Conservation (phyloP, 2,797 vertebrate species). For the Kryptopterus vitreolus region DNA sequence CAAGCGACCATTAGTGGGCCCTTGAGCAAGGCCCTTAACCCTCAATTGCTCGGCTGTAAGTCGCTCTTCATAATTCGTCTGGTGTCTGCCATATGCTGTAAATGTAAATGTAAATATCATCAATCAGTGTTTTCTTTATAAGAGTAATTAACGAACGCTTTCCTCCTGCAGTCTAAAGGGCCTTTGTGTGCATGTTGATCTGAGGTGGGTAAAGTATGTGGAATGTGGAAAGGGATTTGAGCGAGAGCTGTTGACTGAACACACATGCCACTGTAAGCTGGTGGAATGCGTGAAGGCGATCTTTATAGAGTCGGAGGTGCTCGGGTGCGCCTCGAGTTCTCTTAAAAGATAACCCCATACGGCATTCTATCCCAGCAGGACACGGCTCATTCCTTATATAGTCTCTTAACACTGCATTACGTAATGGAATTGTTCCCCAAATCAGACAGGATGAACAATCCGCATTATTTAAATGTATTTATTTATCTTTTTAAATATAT, state of each 20-base stretch:
- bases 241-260: slow-evolving; percentile 36
- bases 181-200: slow-evolving; percentile 38
- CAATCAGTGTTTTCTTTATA: background rate
- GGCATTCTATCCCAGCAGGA: background rate
- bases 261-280: slow-evolving; percentile 33
- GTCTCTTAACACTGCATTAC: background rate
- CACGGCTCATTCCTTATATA: background rate
- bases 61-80: too few species aligned
- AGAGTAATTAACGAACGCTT: background rate
- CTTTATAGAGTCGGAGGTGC: slow-evolving; percentile 34
- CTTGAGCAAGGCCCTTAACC: too few species aligned
- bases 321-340: background rate
- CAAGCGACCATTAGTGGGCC: too few species aligned
- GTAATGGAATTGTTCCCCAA: background rate
- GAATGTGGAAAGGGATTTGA: slow-evolving; percentile 25
- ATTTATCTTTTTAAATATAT: background rate
- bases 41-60: too few species aligned
- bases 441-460: background rate
- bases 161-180: background rate
- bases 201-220: slow-evolving; percentile 37
- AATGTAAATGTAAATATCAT: too few species aligned
- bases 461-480: background rate
- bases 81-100: too few species aligned
- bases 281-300: slow-evolving; percentile 39
- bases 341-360: background rate